Conservation (phyloP, 2,888 invertebrate genomes). For the Nasonovia ribisnigri region DNA sequence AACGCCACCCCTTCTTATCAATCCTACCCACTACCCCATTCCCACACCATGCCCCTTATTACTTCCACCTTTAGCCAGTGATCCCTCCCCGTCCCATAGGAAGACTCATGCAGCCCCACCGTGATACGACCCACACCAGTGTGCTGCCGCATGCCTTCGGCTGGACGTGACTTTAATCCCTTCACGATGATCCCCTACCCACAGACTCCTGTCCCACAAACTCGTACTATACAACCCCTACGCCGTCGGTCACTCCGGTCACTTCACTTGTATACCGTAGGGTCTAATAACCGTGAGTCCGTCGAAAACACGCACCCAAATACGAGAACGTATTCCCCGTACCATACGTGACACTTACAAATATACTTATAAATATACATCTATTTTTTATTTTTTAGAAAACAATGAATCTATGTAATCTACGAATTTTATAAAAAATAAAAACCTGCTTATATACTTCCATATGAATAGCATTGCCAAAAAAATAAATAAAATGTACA, state of each 20-base stretch:
- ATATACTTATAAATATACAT: not conserved
- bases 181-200: not conserved
- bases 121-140: not conserved
- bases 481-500: not conserved
- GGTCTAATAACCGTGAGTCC: not conserved
- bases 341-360: not conserved
- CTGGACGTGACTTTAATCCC: conserved; percentile 9
- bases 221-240: not conserved
- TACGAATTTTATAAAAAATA: not conserved
- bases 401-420: not conserved
- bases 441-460: not conserved
- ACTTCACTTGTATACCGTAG: not conserved
- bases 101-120: not conserved
- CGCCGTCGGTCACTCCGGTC: not conserved
- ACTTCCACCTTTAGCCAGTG: not conserved
- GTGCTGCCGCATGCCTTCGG: not conserved
- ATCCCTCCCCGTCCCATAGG: not conserved
- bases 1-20: not conserved
- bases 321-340: no score
- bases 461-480: not conserved
- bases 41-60: not conserved
- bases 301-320: not conserved
- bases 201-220: not conserved
- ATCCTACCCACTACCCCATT: not conserved
- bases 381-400: not conserved